phyloP scores from a whole-genome alignment of 2,888 invertebrate genomes.

The Griposia aprilina region DNA sequence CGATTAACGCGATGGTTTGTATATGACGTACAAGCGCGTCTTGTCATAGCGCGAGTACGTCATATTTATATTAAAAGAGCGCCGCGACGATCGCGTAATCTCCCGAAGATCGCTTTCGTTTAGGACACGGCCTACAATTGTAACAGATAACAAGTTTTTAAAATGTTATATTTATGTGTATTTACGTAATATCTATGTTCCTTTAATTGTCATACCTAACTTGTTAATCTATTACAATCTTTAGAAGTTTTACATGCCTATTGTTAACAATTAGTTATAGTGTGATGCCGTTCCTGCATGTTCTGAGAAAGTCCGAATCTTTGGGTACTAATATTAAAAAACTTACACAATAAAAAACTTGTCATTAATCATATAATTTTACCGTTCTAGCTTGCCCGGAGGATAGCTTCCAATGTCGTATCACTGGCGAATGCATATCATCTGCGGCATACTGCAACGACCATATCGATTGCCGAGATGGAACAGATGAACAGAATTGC shows the following conservation, averaged over 20 bases:
- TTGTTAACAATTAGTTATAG: slow-evolving; percentile 19
- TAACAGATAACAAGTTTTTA: slow-evolving; percentile 12
- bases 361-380: slow-evolving; percentile 22
- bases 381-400: slow-evolving; percentile 90
- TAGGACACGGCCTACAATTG: slow-evolving; percentile 2
- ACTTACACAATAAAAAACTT: not conserved
- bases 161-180: not conserved
- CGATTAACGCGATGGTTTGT: not conserved
- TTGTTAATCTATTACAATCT: slow-evolving; percentile 15
- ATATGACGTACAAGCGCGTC: not conserved
- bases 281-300: slow-evolving; percentile 44
- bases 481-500: slow-evolving; percentile 93
- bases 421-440: slow-evolving; percentile 93
- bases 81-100: not conserved
- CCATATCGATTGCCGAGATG: slow-evolving; percentile 91
- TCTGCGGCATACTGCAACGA: slow-evolving; percentile 92
- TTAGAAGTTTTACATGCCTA: not conserved
- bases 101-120: not conserved
- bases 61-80: not conserved
- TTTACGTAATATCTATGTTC: not conserved
- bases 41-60: not conserved
- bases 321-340: not conserved
- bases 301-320: not conserved
- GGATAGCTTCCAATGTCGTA: slow-evolving; percentile 92
- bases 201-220: not conserved